phyloP scores from a whole-genome alignment of 2,797 vertebrate genomes.

The Pachyuromys duprasi region DNA sequence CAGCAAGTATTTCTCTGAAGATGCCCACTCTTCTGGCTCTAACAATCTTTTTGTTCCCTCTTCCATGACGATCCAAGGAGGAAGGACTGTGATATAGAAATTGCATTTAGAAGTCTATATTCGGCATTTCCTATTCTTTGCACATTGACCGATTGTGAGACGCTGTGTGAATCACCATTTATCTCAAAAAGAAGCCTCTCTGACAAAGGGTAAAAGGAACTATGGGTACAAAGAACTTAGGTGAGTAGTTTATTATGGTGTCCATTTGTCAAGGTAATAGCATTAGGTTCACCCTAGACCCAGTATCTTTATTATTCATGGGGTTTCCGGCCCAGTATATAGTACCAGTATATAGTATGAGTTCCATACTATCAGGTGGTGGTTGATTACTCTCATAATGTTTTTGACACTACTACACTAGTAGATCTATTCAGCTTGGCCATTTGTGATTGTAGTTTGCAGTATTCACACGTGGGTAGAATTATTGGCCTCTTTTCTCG shows the following conservation, averaged over 20 bases:
- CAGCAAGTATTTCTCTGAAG: not conserved
- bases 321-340: not conserved
- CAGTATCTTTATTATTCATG: not conserved
- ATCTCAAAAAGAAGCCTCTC: not conserved
- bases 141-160: not conserved
- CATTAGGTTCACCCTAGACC: not conserved
- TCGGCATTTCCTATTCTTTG: not conserved
- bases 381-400: not conserved
- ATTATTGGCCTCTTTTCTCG: not conserved
- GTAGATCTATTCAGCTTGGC: not conserved
- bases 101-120: not conserved
- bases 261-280: not conserved
- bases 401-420: not conserved
- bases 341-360: too few species aligned
- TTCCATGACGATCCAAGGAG: not conserved
- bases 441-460: not conserved
- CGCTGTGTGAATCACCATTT: not conserved
- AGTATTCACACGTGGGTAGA: not conserved
- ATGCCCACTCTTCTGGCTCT: not conserved
- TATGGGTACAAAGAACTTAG: too few species aligned
- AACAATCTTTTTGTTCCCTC: not conserved
- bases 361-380: not conserved
- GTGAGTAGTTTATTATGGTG: not conserved
- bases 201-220: not conserved
- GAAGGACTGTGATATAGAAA: not conserved